These are phyloP conservation scores for Ochlodes sylvanus DNA, from an alignment of 2,888 invertebrate genomes.

Conservation along the genomic window DNA sequence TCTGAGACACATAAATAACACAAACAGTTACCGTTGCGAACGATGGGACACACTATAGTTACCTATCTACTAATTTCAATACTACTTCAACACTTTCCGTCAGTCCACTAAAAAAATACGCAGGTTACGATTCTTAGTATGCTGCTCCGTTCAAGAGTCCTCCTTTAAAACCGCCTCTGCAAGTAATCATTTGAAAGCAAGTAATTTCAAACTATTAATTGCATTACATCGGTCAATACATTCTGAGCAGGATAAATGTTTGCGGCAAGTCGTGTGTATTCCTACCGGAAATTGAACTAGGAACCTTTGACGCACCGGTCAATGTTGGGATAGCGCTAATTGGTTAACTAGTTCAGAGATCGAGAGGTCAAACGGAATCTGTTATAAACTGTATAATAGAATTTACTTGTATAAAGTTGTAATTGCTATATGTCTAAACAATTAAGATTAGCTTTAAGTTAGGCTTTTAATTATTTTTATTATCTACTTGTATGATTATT, in stretches of 20 bases:
- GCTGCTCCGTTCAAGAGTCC: background rate
- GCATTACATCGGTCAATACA: slow-evolving; percentile 3
- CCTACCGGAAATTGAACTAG: slow-evolving; percentile 4
- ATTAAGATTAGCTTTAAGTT: too few species aligned
- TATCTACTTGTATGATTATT: too few species aligned
- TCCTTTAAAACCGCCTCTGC: too few species aligned
- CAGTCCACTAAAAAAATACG: too few species aligned
- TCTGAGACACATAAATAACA: too few species aligned
- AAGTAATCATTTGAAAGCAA: background rate
- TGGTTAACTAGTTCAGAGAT: slow-evolving; percentile 5
- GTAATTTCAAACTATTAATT: slow-evolving; percentile 1
- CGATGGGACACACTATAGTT: too few species aligned
- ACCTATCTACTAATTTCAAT: too few species aligned
- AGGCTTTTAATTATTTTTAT: too few species aligned
- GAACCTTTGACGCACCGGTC: slow-evolving; percentile 3
- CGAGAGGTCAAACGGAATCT: slow-evolving; percentile 2
- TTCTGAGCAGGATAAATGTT: background rate
- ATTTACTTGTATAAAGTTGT: background rate
- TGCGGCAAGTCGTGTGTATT: background rate
- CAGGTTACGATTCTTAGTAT: too few species aligned
- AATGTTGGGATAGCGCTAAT: slow-evolving; percentile 8
- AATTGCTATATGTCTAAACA: too few species aligned
- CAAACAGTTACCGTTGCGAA: too few species aligned
- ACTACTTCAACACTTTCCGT: too few species aligned
- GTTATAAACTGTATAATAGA: background rate